Base-by-base conservation (phyloP, 2,797 vertebrate genomes). In the Fistularia commersonii region DNA sequence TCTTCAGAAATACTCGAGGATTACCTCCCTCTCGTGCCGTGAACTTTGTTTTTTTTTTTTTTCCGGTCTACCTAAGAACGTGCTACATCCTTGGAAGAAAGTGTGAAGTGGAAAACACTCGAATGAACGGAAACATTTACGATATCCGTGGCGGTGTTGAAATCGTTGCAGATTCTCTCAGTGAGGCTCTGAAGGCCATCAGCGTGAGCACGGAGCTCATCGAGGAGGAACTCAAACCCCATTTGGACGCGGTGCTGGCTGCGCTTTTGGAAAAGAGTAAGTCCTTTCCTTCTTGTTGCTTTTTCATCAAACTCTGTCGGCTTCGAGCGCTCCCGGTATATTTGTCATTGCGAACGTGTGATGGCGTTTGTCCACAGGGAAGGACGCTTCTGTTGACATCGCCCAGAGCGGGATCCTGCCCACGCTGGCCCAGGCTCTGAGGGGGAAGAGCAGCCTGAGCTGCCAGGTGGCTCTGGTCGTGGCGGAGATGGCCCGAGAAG, bases 401-500 rank as follows among this genome's bases (percentile, higher is more conserved):
- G 64, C 62, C 34, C 80, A 63, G 34, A 92, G 89, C 60, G 90
- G 87, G 38, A 88, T 94, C 66, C 86, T 94, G 10, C 84, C 88
- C 38, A 74, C 76, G 0, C 48, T 95, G 70, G 83, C 85, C 45
- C 88, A 89, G 74, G 69, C 90, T 49, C 77, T 94, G 45, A 79
- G 77, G 67, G 77, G 68, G 38, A 90, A 83, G 4, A 81, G 87
- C 70, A 69, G 9, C 2, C 88, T 91, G 15, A 89, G 85, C 51
- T 77, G 87, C 49, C 90, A 91, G 78, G 90, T 92, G 64, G 87
- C 92, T 11, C 85, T 94, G 41, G 72, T 94, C 65, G 87, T 94
- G 44, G 92, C 93, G 45, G 92, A 95, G 77, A 87, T 94, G 81
- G 90, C 91, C 48, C 89, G 92, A 69, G 91, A 93, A 56, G 92